phyloP scores from a whole-genome alignment of 2,888 invertebrate species.

The Campopleginae sp. region DNA sequence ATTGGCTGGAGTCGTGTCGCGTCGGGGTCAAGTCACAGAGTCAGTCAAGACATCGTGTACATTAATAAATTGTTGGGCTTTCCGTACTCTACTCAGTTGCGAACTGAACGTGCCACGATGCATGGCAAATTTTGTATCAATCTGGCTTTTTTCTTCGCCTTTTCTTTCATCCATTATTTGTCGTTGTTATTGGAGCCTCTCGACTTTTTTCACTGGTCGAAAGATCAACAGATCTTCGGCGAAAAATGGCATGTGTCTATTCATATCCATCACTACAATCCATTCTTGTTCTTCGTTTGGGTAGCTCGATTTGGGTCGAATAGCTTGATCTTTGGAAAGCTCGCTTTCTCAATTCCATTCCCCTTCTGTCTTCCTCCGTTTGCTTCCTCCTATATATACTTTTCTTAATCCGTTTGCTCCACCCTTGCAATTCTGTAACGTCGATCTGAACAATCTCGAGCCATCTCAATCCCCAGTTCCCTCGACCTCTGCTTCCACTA shows the following conservation, averaged over 20 bases:
- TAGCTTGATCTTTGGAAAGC: constrained; percentile 33
- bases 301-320: constrained; percentile 13
- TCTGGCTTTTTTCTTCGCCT: constrained; percentile 17
- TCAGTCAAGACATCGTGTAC: constrained; percentile 20
- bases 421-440: constrained; percentile 25
- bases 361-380: constrained; percentile 37
- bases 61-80: constrained; percentile 41
- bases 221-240: constrained; percentile 36
- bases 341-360: constrained; percentile 14
- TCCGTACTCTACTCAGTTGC: constrained; percentile 25
- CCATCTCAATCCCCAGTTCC: constrained; percentile 40
- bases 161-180: not conserved
- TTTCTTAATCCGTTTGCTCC: not conserved
- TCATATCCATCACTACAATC: constrained; percentile 48
- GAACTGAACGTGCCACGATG: constrained; percentile 25
- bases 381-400: not conserved
- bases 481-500: constrained; percentile 16
- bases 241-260: constrained; percentile 39
- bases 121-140: constrained; percentile 43
- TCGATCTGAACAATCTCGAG: constrained; percentile 56
- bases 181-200: not conserved
- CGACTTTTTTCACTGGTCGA: constrained; percentile 6
- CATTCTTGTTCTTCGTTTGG: constrained; percentile 42
- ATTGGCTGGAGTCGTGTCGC: constrained; percentile 32
- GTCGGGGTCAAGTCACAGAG: constrained; percentile 43